Percentiles rank a stretch among this genome's conserved stretches.
These are phyloP conservation scores for Synergus japonicus DNA, from an alignment of 2,888 invertebrate genomes.

Conservation along the genomic window DNA sequence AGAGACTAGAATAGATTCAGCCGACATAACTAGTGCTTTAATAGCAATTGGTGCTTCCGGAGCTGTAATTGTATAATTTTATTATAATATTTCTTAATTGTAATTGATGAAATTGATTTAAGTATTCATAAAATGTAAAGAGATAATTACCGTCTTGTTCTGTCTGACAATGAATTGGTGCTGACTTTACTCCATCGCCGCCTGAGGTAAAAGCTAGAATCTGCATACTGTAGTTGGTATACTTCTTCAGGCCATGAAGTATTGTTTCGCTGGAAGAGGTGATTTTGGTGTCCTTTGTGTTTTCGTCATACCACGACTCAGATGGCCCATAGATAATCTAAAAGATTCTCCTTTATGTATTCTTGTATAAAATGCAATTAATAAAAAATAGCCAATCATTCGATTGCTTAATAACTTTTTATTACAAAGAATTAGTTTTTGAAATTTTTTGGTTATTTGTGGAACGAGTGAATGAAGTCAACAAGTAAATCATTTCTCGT, in stretches of 20 bases:
- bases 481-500: too few relatives aligned
- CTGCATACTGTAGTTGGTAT: constrained; percentile 98
- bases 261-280: constrained; percentile 95
- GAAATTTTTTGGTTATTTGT: too few relatives aligned
- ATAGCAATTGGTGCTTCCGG: constrained; percentile 96
- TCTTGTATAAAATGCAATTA: too few relatives aligned
- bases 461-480: too few relatives aligned
- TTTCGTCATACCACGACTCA: constrained; percentile 95
- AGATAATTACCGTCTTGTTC: constrained; percentile 91
- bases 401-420: too few relatives aligned
- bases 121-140: not conserved
- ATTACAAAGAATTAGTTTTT: too few relatives aligned
- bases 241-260: constrained; percentile 95
- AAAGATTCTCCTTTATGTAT: not conserved
- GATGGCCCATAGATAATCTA: constrained; percentile 92
- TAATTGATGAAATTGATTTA: not conserved
- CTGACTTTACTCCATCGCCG: constrained; percentile 94
- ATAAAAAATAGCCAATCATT: too few relatives aligned
- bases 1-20: constrained; percentile 93
- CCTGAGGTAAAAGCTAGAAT: constrained; percentile 96
- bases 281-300: constrained; percentile 93
- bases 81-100: not conserved
- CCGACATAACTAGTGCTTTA: constrained; percentile 95
- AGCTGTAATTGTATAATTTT: constrained; percentile 76
- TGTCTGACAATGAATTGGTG: constrained; percentile 94